Evolutionary conservation across 1,140 invertebrate species (phyloP), one percentile per base, ranked within the genome.

Genomic region (Frieseomelitta varia): DNA sequence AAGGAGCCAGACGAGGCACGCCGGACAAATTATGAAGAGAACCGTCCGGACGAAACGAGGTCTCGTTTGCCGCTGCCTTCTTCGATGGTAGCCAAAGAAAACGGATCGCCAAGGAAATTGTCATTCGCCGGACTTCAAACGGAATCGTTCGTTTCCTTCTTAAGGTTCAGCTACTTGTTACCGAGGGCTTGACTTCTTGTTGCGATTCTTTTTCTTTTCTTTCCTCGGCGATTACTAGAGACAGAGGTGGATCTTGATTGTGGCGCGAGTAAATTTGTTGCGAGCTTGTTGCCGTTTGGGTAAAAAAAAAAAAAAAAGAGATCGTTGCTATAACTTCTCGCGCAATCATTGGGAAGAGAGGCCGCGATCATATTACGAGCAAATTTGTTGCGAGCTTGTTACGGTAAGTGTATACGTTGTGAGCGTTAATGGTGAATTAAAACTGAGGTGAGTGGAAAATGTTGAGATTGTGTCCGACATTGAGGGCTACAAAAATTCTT

Each of bases 21-120:
- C 21, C 39, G 81, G 81, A 84, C 81, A 84, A 84, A 84, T 84
- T 84, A 84, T 72, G 81, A 84, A 84, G 81, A 68, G 81, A 84
- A 17, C 63, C 34, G 17, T 61, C 71, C 19, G 51, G 81, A 30
- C 47, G 67, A 55, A 63, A 79, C 81, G 76, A 79, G 81, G 72
- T 79, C 81, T 79, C 81, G 81, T 84, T 84, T 79, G 76, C 55
- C 53, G 65, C 47, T 27, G 19, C 17, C 68, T 61, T 6, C 39
- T 39, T 4, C 39, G 34, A 58, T 58, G 74, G 53, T 30, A 17
- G 58, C 21, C 27, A 58, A 53, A 55, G 71, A 34, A 75, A 72
- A 27, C 19, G 39, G 34, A 72, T 61, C 75, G 65, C 30, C 27
- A 12, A 72, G 56, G 21, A 34, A 78, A 55, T 58, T 56, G 61